Evolutionary conservation across 2,113 vertebrate genomes (phyloP).

Genomic region (Clupea harengus): DNA sequence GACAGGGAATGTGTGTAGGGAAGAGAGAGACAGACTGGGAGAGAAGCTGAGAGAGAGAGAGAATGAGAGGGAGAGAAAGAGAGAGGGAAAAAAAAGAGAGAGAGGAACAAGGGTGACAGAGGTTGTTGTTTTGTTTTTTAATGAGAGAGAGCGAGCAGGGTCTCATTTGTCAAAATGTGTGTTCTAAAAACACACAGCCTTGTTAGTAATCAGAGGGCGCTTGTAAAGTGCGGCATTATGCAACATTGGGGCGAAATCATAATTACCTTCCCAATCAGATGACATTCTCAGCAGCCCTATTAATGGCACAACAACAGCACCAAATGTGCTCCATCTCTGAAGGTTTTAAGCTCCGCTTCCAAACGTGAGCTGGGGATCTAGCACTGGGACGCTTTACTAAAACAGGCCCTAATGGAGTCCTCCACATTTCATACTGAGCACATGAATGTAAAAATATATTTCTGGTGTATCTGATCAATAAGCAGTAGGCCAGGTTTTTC

Average conservation of each 20-base stretch:
- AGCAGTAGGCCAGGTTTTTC: too few species aligned
- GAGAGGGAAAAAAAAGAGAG: not conserved
- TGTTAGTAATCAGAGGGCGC: not conserved
- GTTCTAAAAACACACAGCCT: conserved; percentile 7
- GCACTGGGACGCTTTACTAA: not conserved
- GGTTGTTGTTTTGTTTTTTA: conserved; percentile 5
- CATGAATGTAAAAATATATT: not conserved
- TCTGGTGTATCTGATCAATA: not conserved
- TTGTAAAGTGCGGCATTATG: conserved; percentile 1
- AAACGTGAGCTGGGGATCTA: not conserved
- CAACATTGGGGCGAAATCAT: conserved; percentile 3
- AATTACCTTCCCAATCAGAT: not conserved
- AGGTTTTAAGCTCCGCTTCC: not conserved
- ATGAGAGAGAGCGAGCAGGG: conserved; percentile 2
- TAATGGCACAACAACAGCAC: not conserved
- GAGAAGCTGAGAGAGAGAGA: not conserved
- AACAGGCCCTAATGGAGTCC: conserved; percentile 8
- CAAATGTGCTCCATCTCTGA: not conserved
- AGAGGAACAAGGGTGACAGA: not conserved
- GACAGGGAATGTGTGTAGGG: not conserved
- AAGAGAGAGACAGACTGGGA: not conserved
- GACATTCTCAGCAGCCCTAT: not conserved
- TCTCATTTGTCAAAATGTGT: conserved; percentile 7
- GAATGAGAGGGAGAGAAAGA: not conserved
- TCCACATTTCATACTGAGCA: not conserved